Conservation (phyloP, 2,113 vertebrate genomes). For the Rhinoderma darwinii region DNA sequence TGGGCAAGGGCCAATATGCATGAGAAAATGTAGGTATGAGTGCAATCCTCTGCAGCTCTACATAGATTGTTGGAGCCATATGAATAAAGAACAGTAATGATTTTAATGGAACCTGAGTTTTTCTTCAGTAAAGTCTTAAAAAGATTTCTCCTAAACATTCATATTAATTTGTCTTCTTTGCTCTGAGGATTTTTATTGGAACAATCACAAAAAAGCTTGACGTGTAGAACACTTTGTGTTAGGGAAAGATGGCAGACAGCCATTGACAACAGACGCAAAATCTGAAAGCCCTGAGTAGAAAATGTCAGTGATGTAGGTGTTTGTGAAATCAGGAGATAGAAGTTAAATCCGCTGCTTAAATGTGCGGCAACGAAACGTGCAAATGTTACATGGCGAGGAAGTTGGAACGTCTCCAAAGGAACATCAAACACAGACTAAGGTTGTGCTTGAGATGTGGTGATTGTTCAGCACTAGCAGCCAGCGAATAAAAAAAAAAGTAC, state of each 20-base stretch:
- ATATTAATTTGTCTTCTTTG: not conserved
- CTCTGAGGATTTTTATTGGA: not conserved
- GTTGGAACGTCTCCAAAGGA: not conserved
- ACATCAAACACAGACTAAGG: not conserved
- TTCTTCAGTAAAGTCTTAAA: not conserved
- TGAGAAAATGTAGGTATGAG: too few species aligned
- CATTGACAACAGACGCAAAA: conserved; percentile 25
- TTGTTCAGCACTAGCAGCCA: not conserved
- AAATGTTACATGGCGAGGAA: not conserved
- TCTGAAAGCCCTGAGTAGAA: conserved; percentile 17
- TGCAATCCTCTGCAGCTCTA: too few species aligned
- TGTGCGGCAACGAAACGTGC: not conserved
- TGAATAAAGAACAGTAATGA: too few species aligned
- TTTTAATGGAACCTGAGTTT: not conserved
- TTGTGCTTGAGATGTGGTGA: not conserved
- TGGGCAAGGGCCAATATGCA: too few species aligned
- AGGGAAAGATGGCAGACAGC: conserved; percentile 32
- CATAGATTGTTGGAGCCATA: too few species aligned
- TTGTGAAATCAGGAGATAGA: conserved; percentile 31
- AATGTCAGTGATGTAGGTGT: conserved; percentile 48
- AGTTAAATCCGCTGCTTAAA: not conserved
- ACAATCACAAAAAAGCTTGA: not conserved
- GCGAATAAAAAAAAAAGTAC: not conserved
- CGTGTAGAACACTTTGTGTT: not conserved
- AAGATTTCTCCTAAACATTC: not conserved